phyloP scores from a whole-genome alignment of 2,113 vertebrate genomes.

The Phocoena sinus region DNA sequence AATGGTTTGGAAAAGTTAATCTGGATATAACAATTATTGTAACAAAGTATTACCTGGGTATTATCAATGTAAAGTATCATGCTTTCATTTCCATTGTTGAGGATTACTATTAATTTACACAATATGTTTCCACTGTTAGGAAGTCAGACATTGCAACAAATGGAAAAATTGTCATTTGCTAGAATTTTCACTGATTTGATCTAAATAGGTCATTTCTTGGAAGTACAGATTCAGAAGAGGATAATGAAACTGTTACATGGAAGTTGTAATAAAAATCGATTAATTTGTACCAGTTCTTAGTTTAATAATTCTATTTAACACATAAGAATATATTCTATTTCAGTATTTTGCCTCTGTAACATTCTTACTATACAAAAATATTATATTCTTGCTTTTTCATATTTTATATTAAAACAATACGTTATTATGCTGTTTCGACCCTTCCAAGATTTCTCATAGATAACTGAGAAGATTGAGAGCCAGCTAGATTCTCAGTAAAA shows the following conservation, averaged over 20 bases:
- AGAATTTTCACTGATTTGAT: slow-evolving; percentile 63
- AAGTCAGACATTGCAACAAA: slow-evolving; percentile 67
- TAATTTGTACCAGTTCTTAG: slow-evolving; percentile 74
- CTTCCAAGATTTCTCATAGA: slow-evolving; percentile 72
- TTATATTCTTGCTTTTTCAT: slow-evolving; percentile 57
- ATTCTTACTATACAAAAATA: slow-evolving; percentile 54
- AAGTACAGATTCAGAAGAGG: slow-evolving; percentile 61
- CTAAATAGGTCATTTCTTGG: slow-evolving; percentile 64
- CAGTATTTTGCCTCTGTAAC: slow-evolving; percentile 65
- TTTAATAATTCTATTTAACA: slow-evolving; percentile 73
- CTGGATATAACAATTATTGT: neutral
- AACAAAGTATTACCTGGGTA: neutral
- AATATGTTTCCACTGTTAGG: slow-evolving; percentile 61
- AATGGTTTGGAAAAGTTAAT: neutral
- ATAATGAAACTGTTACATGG: slow-evolving; percentile 68
- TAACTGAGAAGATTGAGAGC: slow-evolving; percentile 63
- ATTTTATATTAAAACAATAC: slow-evolving; percentile 69
- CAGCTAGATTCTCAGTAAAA: slow-evolving; percentile 70
- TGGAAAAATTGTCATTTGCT: slow-evolving; percentile 35
- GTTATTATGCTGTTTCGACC: slow-evolving; percentile 71
- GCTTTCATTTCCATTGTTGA: slow-evolving; percentile 65
- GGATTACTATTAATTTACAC: slow-evolving; percentile 65
- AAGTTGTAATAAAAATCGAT: slow-evolving; percentile 70
- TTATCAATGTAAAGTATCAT: slow-evolving; percentile 43
- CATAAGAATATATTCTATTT: slow-evolving; percentile 60